Conservation (phyloP, 1,140 invertebrate species). For the Drosophila navojoa region DNA sequence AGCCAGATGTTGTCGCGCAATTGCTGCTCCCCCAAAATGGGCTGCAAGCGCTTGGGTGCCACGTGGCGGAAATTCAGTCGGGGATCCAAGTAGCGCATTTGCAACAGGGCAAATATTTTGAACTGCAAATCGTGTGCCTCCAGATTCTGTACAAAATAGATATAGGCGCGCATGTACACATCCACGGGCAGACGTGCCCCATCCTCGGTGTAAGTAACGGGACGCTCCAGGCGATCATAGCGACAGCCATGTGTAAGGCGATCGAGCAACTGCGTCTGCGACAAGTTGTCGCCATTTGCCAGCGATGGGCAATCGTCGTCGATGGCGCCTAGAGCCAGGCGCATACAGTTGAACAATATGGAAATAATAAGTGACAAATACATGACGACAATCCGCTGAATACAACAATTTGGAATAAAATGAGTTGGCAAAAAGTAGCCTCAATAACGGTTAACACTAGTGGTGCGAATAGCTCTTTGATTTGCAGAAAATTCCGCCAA, state of each 20-base stretch:
- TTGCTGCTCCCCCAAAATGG: slow-evolving; percentile 89
- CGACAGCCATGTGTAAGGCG: slow-evolving; percentile 89
- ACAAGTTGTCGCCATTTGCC: slow-evolving; percentile 86
- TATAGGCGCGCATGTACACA: slow-evolving; percentile 88
- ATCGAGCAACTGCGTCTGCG: slow-evolving; percentile 89
- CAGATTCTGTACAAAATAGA: slow-evolving; percentile 91
- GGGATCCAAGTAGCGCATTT: slow-evolving; percentile 89
- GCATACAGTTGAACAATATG: slow-evolving; percentile 53
- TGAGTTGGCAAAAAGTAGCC: not conserved
- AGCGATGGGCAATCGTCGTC: slow-evolving; percentile 85
- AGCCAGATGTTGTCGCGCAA: slow-evolving; percentile 90
- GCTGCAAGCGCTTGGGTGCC: slow-evolving; percentile 86
- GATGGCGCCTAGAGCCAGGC: not conserved
- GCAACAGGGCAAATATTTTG: slow-evolving; percentile 91
- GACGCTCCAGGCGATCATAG: slow-evolving; percentile 89
- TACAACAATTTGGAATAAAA: not conserved
- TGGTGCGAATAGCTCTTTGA: not conserved
- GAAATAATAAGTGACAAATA: slow-evolving; percentile 43
- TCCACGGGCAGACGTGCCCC: slow-evolving; percentile 85
- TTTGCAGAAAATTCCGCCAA: not conserved
- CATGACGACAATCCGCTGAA: slow-evolving; percentile 26
- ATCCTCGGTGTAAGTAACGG: slow-evolving; percentile 84
- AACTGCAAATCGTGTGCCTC: slow-evolving; percentile 92
- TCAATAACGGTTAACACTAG: slow-evolving; percentile 16
- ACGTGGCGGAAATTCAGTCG: slow-evolving; percentile 88